These are phyloP conservation scores for Lepidurus arcticus DNA, from an alignment of 1,140 invertebrate species.

Conservation along the genomic window DNA sequence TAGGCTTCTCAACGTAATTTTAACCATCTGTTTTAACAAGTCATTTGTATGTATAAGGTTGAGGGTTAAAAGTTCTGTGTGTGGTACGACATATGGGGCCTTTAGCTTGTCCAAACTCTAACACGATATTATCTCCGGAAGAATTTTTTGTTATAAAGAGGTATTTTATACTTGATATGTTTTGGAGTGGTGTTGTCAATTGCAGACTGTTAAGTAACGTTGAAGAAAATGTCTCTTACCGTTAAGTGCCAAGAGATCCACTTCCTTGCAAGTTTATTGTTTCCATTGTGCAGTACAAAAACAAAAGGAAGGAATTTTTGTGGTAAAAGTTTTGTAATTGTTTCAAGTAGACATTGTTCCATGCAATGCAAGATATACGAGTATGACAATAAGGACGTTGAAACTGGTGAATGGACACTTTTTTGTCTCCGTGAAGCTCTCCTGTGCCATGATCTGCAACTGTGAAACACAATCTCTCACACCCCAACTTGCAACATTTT, in stretches of 20 bases:
- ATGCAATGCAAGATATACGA: conserved; percentile 2
- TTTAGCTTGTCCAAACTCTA: conserved; percentile 10
- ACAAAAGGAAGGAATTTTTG: not conserved
- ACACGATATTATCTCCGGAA: conserved; percentile 8
- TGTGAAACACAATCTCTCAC: conserved; percentile 15
- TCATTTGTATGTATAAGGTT: not conserved
- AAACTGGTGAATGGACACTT: not conserved
- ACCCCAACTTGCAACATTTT: not conserved
- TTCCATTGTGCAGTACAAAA: conserved; percentile 15
- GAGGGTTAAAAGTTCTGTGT: conserved; percentile 12
- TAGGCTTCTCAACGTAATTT: not conserved
- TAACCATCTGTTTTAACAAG: not conserved
- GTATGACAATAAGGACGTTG: conserved; percentile 12
- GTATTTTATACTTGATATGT: not conserved
- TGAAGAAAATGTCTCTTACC: not conserved
- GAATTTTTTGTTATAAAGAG: not conserved
- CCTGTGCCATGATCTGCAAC: conserved; percentile 7
- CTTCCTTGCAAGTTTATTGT: not conserved
- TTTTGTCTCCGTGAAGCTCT: conserved; percentile 12
- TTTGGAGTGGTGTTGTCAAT: not conserved
- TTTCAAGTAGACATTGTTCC: not conserved
- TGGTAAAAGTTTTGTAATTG: not conserved
- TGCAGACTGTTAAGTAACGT: conserved; percentile 1
- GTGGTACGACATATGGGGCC: not conserved
- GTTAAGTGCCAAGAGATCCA: not conserved